These are phyloP conservation scores for Pogoniulus pusillus DNA, from an alignment of 2,797 vertebrate genomes.

Conservation along the genomic window DNA sequence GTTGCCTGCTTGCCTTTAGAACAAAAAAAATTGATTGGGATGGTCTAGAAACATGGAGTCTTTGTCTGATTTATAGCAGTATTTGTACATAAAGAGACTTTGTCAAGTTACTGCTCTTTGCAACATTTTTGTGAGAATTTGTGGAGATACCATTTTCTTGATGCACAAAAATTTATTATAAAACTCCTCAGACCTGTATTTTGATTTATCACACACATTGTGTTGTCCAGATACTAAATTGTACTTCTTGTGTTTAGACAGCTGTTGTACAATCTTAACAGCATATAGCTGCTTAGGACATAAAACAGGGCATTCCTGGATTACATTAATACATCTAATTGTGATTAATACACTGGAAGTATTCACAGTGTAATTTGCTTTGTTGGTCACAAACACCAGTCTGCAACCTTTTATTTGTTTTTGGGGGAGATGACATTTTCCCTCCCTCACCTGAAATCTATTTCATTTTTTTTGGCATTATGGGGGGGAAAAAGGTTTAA, in stretches of 20 bases:
- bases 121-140: background rate
- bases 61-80: background rate
- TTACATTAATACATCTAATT: background rate
- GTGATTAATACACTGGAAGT: background rate
- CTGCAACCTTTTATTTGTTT: background rate
- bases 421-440: background rate
- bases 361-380: background rate
- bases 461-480: background rate
- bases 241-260: background rate
- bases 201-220: background rate
- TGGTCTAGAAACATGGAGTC: background rate
- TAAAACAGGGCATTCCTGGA: background rate
- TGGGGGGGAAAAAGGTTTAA: background rate
- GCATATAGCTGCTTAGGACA: background rate
- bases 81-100: background rate
- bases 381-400: background rate
- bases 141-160: background rate
- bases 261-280: background rate
- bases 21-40: background rate
- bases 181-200: no score
- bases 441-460: background rate
- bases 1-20: background rate
- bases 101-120: background rate
- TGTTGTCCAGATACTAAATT: background rate
- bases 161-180: background rate